Percentiles rank a stretch among this genome's conserved stretches.
Conservation (phyloP, 2,797 vertebrate genomes). For the Phoeniculus purpureus region DNA sequence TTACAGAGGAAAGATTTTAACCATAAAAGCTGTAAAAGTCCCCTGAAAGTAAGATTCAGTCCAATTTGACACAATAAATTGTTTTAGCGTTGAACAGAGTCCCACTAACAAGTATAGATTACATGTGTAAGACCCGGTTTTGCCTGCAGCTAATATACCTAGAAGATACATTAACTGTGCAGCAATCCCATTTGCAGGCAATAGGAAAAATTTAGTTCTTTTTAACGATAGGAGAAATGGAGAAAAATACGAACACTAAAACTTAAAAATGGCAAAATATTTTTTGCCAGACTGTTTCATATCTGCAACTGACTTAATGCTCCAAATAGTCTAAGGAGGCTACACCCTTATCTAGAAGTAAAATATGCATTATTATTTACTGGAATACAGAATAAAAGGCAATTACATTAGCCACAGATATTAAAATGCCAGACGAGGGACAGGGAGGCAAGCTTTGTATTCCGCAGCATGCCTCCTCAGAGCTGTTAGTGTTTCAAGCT, state of each 20-base stretch:
- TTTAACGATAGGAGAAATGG: not conserved
- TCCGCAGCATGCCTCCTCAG: not conserved
- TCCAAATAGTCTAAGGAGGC: not conserved
- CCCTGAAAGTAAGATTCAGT: constrained; percentile 30
- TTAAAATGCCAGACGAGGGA: not conserved
- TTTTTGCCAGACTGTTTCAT: not conserved
- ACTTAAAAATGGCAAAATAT: not conserved
- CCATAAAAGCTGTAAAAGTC: constrained; percentile 6
- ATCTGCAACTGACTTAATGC: not conserved
- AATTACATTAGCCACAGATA: not conserved
- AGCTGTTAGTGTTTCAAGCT: constrained; percentile 24
- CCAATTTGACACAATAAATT: constrained; percentile 43
- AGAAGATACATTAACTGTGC: constrained; percentile 40
- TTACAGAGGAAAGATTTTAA: constrained; percentile 1
- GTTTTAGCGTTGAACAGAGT: constrained; percentile 19
- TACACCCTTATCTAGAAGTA: not conserved
- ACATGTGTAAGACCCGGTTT: not conserved
- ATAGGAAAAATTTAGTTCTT: not conserved
- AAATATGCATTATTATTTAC: not conserved
- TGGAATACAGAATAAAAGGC: not conserved
- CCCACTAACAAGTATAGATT: constrained; percentile 49
- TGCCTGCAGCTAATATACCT: constrained; percentile 37
- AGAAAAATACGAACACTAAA: not conserved
- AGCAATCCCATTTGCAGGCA: not conserved
- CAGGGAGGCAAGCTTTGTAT: not conserved